Evolutionary conservation across 2,888 invertebrate genomes (phyloP).

Genomic region (Caradrina kadenii): DNA sequence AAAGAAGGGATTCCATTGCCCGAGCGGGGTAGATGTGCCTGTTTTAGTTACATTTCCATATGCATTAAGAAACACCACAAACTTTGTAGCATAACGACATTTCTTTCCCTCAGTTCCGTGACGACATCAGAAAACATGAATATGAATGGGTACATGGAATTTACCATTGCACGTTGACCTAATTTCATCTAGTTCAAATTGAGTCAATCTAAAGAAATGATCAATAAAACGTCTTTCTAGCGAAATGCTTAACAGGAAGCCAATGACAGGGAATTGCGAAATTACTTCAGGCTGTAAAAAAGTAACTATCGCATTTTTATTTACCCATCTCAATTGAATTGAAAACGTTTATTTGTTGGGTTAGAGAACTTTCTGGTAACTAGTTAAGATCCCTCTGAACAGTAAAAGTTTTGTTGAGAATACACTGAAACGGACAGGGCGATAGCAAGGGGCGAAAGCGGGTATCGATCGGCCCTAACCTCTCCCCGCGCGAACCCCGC

Average conservation of each 20-base stretch:
- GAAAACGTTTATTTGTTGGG: slow-evolving; percentile 53
- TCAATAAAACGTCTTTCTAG: slow-evolving; percentile 42
- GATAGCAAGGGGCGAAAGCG: slow-evolving; percentile 84
- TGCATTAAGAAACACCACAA: not conserved
- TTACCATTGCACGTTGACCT: slow-evolving; percentile 59
- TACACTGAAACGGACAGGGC: slow-evolving; percentile 77
- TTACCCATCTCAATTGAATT: slow-evolving; percentile 48
- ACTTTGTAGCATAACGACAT: slow-evolving; percentile 2
- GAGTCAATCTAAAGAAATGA: slow-evolving; percentile 46
- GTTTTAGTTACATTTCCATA: slow-evolving; percentile 7
- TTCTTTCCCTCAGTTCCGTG: slow-evolving; percentile 1
- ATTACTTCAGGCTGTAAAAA: slow-evolving; percentile 40
- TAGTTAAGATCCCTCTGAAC: slow-evolving; percentile 63
- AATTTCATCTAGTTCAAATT: slow-evolving; percentile 55
- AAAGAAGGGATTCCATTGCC: too few species aligned
- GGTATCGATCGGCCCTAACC: slow-evolving; percentile 88
- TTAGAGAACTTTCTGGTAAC: slow-evolving; percentile 54
- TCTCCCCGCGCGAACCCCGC: slow-evolving; percentile 71
- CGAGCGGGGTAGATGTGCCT: not conserved
- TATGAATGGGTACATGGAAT: slow-evolving; percentile 22
- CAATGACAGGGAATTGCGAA: slow-evolving; percentile 36
- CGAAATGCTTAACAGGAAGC: slow-evolving; percentile 36
- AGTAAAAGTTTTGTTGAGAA: slow-evolving; percentile 72
- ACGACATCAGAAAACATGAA: slow-evolving; percentile 20
- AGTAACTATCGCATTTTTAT: slow-evolving; percentile 47